Evolutionary conservation across 2,888 invertebrate genomes (phyloP).

Genomic region (Cheiracanthium punctorium): DNA sequence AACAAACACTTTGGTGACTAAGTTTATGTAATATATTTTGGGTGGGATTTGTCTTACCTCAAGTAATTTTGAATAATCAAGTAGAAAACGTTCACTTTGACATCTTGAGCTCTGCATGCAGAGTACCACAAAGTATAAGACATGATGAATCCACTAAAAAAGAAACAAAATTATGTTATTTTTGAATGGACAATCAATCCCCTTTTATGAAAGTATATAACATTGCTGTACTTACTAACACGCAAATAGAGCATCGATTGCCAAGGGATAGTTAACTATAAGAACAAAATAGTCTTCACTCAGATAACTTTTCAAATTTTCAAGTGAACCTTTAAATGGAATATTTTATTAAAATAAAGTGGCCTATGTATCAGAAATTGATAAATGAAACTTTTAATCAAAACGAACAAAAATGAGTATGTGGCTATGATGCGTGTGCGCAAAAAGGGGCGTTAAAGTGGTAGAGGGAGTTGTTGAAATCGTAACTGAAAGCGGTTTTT

Average conservation of each 20-base stretch:
- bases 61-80: slow-evolving; percentile 42
- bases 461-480: too few relatives aligned
- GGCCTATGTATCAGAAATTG: too few relatives aligned
- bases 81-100: slow-evolving; percentile 30
- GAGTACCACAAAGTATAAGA: slow-evolving; percentile 45
- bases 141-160: slow-evolving; percentile 52
- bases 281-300: slow-evolving; percentile 30
- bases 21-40: too few relatives aligned
- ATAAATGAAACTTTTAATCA: too few relatives aligned
- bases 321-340: slow-evolving; percentile 18
- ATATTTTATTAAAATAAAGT: too few relatives aligned
- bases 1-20: too few relatives aligned
- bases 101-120: slow-evolving; percentile 22
- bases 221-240: slow-evolving; percentile 46
- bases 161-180: not conserved
- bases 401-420: too few relatives aligned
- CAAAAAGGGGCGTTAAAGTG: too few relatives aligned
- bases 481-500: too few relatives aligned
- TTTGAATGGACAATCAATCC: not conserved
- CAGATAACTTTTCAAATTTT: slow-evolving; percentile 36
- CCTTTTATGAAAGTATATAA: not conserved
- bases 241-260: slow-evolving; percentile 45
- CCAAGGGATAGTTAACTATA: slow-evolving; percentile 38
- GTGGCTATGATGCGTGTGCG: too few relatives aligned
- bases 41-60: slow-evolving; percentile 30